Evolutionary conservation across 2,113 vertebrate species (phyloP), one percentile per base, ranked within the genome.

Genomic region (Gasterosteus nipponicus): DNA sequence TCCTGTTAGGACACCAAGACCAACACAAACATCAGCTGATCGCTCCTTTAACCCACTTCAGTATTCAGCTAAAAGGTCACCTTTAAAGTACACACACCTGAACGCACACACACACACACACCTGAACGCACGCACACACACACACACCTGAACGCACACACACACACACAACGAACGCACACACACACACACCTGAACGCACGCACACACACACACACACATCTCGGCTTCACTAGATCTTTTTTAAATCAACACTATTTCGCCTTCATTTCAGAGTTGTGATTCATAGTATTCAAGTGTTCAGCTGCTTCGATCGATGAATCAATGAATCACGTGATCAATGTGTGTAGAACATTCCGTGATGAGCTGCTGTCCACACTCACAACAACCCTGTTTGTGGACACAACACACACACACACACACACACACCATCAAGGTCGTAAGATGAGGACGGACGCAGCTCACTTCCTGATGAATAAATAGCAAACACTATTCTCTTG

Each of bases 371-470:
- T 77, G 69, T 73, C 14, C 63, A 77, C 59, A 77, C 18, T 65
- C 44, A 73, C 74, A 81, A 77, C 75, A 77, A 42, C 7, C 5
- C 80, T 51, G 69, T 81, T 81, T 81, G 69, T 78, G 47, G 64
- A 72, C 75, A 67, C 47, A 81, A 73, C 77, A 60, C 44, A 59
- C 60, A 58, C 33, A 19, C 42, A 46, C 42, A 16, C 12, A 46
- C 22, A 26, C 18, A 35, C 33, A 57, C 14, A 3, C 12, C 33
- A 19, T 35, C 57, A 38, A 38, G 56, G 18, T 38, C 10, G 7
- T 4, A 9, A 0, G 15, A 5, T 59, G 57, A 19, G 10, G 8
- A 38, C 18, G 19, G 33, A 38, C 33, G 33, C 3, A 14, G 5
- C 58, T 10, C 58, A 38, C 58, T n/a, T n/a, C 58, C 31, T 60